phyloP scores from a whole-genome alignment of 2,888 invertebrate genomes.

The Leucophora obtusa region DNA sequence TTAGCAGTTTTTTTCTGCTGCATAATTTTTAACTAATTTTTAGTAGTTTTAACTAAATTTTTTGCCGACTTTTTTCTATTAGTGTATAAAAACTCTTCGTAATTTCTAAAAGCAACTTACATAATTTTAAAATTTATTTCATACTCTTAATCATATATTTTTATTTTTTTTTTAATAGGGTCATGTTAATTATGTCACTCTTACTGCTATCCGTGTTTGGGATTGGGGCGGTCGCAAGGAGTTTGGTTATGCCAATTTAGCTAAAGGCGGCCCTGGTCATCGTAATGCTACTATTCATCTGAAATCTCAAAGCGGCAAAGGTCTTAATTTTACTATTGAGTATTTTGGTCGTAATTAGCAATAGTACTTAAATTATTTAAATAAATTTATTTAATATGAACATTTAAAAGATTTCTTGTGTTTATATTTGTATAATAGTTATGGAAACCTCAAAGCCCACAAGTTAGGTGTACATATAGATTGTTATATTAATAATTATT shows the following conservation, averaged over 20 bases:
- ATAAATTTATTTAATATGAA: background rate
- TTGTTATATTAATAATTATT: background rate
- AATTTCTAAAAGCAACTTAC: no score
- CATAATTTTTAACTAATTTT: no score
- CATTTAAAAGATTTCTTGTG: constrained; percentile 5
- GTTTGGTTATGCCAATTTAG: constrained; percentile 76
- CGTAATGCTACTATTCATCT: constrained; percentile 78
- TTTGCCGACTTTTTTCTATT: no score
- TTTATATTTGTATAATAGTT: background rate
- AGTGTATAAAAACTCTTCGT: no score
- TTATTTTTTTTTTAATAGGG: constrained; percentile 47
- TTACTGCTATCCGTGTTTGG: constrained; percentile 61
- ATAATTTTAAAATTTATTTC: no score
- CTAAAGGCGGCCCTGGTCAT: constrained; percentile 78
- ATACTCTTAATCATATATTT: background rate
- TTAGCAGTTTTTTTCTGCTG: no score
- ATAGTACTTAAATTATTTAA: background rate
- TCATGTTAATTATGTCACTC: constrained; percentile 16
- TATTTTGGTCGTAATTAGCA: constrained; percentile 71
- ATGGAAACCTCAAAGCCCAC: background rate
- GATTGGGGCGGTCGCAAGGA: constrained; percentile 66
- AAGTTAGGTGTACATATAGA: background rate
- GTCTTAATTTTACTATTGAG: constrained; percentile 77
- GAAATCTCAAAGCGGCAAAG: constrained; percentile 78
- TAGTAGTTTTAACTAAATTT: no score